Evolutionary conservation across 2,888 invertebrate species (phyloP).

Genomic region (Euproctis similis): DNA sequence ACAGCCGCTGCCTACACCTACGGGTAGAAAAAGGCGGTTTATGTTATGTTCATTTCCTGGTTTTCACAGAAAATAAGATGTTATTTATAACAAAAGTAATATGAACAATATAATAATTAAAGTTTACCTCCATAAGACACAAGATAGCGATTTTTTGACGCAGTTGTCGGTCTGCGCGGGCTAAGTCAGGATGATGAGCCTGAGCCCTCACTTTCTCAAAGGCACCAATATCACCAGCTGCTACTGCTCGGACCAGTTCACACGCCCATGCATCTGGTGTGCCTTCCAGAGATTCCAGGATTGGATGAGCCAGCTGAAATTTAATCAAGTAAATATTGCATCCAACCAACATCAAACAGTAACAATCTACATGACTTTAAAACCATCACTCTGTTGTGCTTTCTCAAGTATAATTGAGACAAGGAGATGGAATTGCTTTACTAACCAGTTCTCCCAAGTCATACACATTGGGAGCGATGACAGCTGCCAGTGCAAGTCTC

Average conservation of each 20-base stretch:
- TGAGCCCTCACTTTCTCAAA: slow-evolving; percentile 71
- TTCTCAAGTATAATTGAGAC: not conserved
- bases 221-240: slow-evolving; percentile 86
- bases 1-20: too few species aligned
- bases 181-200: slow-evolving; percentile 89
- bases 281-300: slow-evolving; percentile 87
- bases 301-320: slow-evolving; percentile 91
- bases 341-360: not conserved
- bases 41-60: not conserved
- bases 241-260: slow-evolving; percentile 90
- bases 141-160: slow-evolving; percentile 95
- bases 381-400: not conserved
- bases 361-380: not conserved
- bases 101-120: not conserved
- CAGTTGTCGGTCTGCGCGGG: slow-evolving; percentile 85
- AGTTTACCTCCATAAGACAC: slow-evolving; percentile 92
- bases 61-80: not conserved
- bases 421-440: too few species aligned
- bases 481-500: slow-evolving; percentile 93
- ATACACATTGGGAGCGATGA: slow-evolving; percentile 95
- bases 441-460: slow-evolving; percentile 95
- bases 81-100: too few species aligned
- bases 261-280: slow-evolving; percentile 92
- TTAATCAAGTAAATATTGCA: too few species aligned
- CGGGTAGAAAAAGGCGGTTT: not conserved